Evolutionary conservation across 2,797 vertebrate species (phyloP).

Genomic region (Cyclura pinguis): DNA sequence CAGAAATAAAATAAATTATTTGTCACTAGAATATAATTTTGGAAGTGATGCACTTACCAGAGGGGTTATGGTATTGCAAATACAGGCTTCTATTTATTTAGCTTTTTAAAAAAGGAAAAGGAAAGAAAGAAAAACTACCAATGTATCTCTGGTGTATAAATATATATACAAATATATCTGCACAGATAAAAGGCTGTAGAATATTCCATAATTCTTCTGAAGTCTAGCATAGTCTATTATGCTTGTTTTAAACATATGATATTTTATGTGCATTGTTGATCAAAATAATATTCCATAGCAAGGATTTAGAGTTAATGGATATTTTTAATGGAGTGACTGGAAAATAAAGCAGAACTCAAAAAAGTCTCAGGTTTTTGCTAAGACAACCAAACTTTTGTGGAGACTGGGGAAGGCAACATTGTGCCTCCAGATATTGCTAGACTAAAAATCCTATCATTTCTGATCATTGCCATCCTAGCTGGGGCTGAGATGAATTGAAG

Average conservation of each 20-base stretch:
- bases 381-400: background rate
- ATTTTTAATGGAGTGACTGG: background rate
- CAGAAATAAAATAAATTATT: slow-evolving; percentile 37
- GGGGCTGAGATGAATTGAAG: background rate
- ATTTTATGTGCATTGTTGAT: background rate
- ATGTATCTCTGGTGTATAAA: background rate
- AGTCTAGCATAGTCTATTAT: background rate
- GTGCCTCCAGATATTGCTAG: too few species aligned
- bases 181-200: background rate
- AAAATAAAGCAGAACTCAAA: background rate
- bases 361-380: too few species aligned
- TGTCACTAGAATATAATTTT: slow-evolving; percentile 22
- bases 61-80: background rate
- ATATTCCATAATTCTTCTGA: background rate
- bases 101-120: background rate
- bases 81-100: slow-evolving; percentile 2
- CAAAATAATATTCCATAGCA: background rate
- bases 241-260: background rate
- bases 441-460: too few species aligned
- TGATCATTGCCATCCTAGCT: background rate
- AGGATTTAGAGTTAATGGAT: background rate
- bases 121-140: background rate
- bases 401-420: background rate
- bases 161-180: background rate
- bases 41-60: slow-evolving; percentile 28